These are phyloP conservation scores for Allenopithecus nigroviridis DNA, from an alignment of 2,797 vertebrate species.

Conservation along the genomic window DNA sequence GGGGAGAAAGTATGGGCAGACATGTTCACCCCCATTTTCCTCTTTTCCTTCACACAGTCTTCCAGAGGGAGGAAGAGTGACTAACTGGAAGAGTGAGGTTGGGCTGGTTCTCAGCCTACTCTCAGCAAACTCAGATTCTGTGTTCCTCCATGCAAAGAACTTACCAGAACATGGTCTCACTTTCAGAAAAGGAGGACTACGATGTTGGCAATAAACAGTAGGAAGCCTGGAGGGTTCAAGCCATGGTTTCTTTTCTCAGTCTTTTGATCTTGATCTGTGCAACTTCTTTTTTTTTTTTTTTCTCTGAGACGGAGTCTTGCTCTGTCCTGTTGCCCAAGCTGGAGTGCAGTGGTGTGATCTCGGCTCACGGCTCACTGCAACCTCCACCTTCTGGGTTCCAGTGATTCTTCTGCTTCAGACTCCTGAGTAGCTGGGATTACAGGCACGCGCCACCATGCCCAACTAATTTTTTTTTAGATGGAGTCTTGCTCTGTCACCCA, in stretches of 20 bases:
- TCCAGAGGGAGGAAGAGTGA: not conserved
- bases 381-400: too few relatives aligned
- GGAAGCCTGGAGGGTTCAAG: not conserved
- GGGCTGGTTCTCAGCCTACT: not conserved
- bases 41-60: not conserved
- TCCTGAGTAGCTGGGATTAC: too few relatives aligned
- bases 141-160: not conserved
- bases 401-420: too few relatives aligned
- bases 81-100: not conserved
- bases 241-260: not conserved
- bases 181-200: not conserved
- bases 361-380: too few relatives aligned
- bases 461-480: too few relatives aligned
- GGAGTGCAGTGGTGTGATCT: too few relatives aligned
- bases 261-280: not conserved
- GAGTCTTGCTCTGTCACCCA: too few relatives aligned
- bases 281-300: too few relatives aligned
- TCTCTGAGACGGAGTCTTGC: too few relatives aligned
- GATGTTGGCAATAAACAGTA: not conserved
- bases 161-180: not conserved
- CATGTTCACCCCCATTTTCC: not conserved
- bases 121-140: not conserved
- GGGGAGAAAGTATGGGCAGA: not conserved
- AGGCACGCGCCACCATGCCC: too few relatives aligned
- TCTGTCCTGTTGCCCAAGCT: too few relatives aligned